Conservation (phyloP, 1,140 invertebrate species). For the Potamilus streckersoni region DNA sequence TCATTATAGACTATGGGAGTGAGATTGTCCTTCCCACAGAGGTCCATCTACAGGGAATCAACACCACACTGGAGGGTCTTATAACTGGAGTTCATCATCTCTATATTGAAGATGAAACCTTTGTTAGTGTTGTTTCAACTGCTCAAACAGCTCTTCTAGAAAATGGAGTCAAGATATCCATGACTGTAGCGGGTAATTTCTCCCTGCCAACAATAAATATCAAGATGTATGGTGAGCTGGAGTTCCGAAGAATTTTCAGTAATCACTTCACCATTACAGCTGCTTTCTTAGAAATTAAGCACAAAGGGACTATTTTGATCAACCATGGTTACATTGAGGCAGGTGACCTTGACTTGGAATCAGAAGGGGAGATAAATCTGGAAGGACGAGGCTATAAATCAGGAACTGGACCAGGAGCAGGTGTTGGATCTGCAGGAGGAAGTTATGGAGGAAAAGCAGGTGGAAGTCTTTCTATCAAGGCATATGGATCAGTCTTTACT, state of each 20-base stretch:
- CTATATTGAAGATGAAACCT: constrained; percentile 46
- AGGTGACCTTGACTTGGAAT: constrained; percentile 51
- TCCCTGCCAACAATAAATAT: constrained; percentile 49
- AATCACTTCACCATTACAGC: constrained; percentile 46
- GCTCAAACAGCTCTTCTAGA: constrained; percentile 51
- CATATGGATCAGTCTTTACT: constrained; percentile 53
- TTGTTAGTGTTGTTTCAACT: constrained; percentile 40
- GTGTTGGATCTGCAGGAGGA: constrained; percentile 31
- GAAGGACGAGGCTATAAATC: constrained; percentile 39
- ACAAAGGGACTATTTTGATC: constrained; percentile 43
- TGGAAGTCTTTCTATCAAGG: constrained; percentile 9
- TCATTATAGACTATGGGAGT: constrained; percentile 51
- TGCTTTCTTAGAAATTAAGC: constrained; percentile 51
- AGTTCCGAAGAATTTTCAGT: constrained; percentile 42
- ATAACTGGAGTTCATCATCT: constrained; percentile 56
- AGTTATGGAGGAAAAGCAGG: constrained; percentile 54
- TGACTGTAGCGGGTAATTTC: constrained; percentile 51
- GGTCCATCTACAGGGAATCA: constrained; percentile 54
- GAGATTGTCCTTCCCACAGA: constrained; percentile 56
- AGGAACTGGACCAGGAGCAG: constrained; percentile 37
- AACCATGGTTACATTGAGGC: constrained; percentile 54
- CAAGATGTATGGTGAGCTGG: constrained; percentile 35
- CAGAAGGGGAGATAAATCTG: constrained; percentile 41
- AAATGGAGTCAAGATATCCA: constrained; percentile 42
- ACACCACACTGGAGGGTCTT: constrained; percentile 45